Conservation (phyloP, 2,888 invertebrate species). For the Troides aeacus region DNA sequence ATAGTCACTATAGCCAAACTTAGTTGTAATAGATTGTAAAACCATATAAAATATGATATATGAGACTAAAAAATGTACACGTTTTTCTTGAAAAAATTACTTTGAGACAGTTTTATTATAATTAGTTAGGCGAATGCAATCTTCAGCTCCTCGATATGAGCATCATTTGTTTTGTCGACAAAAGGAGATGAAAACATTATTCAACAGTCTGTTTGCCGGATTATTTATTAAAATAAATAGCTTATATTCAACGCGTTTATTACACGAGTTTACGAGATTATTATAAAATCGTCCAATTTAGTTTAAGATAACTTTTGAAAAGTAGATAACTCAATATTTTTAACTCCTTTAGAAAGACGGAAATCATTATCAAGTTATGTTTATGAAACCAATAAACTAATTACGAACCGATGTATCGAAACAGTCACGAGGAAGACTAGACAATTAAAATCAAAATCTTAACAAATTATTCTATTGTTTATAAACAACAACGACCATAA, state of each 20-base stretch:
- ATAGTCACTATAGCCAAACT: too few species aligned
- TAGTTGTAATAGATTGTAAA: too few species aligned
- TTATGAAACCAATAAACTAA: too few species aligned
- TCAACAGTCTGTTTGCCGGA: conserved; percentile 23
- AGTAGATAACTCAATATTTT: neutral
- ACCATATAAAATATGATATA: too few species aligned
- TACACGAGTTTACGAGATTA: neutral
- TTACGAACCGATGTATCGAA: too few species aligned
- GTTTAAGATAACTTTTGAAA: neutral
- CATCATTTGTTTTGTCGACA: conserved; percentile 28
- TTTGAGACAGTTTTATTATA: conserved; percentile 16
- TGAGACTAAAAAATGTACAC: neutral
- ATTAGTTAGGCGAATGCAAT: conserved; percentile 22
- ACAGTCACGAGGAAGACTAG: too few species aligned
- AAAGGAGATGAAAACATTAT: conserved; percentile 30
- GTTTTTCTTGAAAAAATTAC: neutral
- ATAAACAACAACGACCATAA: too few species aligned
- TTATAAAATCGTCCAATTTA: neutral
- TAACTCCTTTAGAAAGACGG: neutral
- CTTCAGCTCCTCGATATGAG: conserved; percentile 26
- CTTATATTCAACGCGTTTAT: conserved; percentile 14
- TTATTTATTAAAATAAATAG: conserved; percentile 20
- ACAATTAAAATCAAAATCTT: too few species aligned
- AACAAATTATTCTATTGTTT: too few species aligned
- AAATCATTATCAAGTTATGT: too few species aligned